Percentiles rank a stretch among this genome's conserved stretches.
These are phyloP conservation scores for Drosophila murphyi DNA, from an alignment of 1,140 invertebrate species.

Conservation along the genomic window DNA sequence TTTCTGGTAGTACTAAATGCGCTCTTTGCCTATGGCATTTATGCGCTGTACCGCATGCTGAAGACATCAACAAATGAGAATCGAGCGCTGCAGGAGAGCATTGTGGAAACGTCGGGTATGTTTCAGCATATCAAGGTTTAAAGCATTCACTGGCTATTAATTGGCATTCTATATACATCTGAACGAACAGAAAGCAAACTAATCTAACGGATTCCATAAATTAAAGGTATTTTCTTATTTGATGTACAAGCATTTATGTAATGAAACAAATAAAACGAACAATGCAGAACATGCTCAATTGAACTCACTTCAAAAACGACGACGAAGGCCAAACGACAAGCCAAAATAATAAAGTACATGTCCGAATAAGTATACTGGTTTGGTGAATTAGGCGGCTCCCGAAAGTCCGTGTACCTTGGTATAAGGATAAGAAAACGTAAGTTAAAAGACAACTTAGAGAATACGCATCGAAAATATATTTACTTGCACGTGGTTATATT, in stretches of 20 bases:
- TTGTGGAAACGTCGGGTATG: constrained; percentile 71
- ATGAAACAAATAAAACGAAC: constrained; percentile 40
- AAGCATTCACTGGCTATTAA: constrained; percentile 29
- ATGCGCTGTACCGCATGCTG: constrained; percentile 70
- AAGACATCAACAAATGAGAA: constrained; percentile 71
- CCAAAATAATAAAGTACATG: constrained; percentile 96
- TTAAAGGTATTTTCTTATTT: constrained; percentile 32
- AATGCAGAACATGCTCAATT: constrained; percentile 11
- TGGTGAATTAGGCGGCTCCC: constrained; percentile 88
- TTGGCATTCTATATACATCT: constrained; percentile 20
- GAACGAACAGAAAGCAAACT: constrained; percentile 46
- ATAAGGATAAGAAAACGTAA: neutral
- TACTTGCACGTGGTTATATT: constrained; percentile 84
- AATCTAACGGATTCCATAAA: constrained; percentile 40
- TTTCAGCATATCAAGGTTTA: constrained; percentile 77
- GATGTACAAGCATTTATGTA: constrained; percentile 50
- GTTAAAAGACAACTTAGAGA: neutral
- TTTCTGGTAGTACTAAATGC: constrained; percentile 65
- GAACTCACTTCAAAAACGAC: constrained; percentile 94
- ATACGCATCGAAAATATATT: constrained; percentile 1
- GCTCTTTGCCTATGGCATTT: constrained; percentile 69
- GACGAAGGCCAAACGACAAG: constrained; percentile 94
- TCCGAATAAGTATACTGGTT: constrained; percentile 89
- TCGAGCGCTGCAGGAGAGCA: constrained; percentile 64
- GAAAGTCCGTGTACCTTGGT: constrained; percentile 88